These are phyloP conservation scores for Oscheius sp. DNA, from an alignment of 2,888 invertebrate species.

Conservation along the genomic window DNA sequence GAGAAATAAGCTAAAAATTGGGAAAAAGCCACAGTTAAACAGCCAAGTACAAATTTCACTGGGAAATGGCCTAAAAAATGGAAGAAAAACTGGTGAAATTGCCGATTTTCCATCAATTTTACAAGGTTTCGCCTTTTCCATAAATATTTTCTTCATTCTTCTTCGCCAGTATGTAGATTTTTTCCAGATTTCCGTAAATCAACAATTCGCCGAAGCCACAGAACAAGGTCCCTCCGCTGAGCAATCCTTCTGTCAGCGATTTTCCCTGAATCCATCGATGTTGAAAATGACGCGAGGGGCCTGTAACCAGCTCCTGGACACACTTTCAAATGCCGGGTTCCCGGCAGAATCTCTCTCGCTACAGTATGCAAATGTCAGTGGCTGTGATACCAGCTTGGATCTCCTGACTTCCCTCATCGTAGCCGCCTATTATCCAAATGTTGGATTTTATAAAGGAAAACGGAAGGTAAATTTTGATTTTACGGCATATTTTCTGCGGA, in stretches of 20 bases:
- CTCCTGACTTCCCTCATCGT: conserved; percentile 75
- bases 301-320: conserved; percentile 82
- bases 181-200: conserved; percentile 81
- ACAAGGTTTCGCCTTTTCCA: background rate
- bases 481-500: background rate
- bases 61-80: no score
- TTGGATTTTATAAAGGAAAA: conserved; percentile 93
- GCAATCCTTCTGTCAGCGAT: conserved; percentile 86
- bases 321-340: conserved; percentile 84
- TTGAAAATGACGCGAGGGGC: conserved; percentile 85
- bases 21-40: no score
- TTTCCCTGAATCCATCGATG: conserved; percentile 88
- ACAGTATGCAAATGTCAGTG: conserved; percentile 78
- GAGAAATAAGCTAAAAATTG: no score
- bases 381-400: conserved; percentile 83
- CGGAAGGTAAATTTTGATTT: conserved; percentile 74
- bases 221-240: conserved; percentile 80
- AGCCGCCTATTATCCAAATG: conserved; percentile 91
- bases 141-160: no score
- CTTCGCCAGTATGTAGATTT: background rate
- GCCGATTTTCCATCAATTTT: no score
- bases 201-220: conserved; percentile 78
- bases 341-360: conserved; percentile 85
- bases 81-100: no score
- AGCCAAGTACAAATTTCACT: no score